Base-by-base conservation (phyloP, 2,888 invertebrate species). In the Boloria euphrosyne region DNA sequence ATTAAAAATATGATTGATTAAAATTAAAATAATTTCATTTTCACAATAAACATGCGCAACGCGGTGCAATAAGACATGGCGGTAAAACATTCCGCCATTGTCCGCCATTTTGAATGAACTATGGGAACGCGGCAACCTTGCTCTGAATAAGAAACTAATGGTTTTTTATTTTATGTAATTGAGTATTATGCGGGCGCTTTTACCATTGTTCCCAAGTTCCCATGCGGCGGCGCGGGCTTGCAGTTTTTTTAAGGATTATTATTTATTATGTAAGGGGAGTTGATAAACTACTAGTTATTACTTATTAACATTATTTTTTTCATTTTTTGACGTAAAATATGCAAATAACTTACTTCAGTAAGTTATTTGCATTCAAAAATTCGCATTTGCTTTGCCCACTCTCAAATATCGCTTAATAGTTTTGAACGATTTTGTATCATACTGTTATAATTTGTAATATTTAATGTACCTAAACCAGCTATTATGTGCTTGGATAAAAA, bases 51-150 rank as follows among this genome's bases (percentile, higher is more conserved):
- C 53, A 58, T 47, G 54, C 65, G 62, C 68, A 68, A 63, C 59
- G 62, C 54, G 55, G 61, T 64, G 47, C 54, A 58, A 67, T 62
- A 47, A 59, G 70, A 70, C 63, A 71, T 62, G 67, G 64, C 73
- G 73, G 71, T 71, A 70, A 71, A 73, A 65, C 64, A 58, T 71
- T 68, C 62, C 66, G 53, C 67, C 57, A 70, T 72, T 69, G 69
- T 72, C 52, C 54, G 66, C 72, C 73, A 67, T 72, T 63, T 72
- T 71, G 70, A 49, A 53, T 31, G 16, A 53, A 62, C 64, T 53
- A 65, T 73, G 72, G 71, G 73, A 73, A 73, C 54, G 44, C 31
- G 22, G 38, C 55, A 65, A 59, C 66, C 70, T 73, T 71, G 73
- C 71, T 68, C 68, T 67, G 63, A 67, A 68, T 70, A 58, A 64